phyloP scores from a whole-genome alignment of 2,113 vertebrate genomes.

The Coregonus clupeaformis region DNA sequence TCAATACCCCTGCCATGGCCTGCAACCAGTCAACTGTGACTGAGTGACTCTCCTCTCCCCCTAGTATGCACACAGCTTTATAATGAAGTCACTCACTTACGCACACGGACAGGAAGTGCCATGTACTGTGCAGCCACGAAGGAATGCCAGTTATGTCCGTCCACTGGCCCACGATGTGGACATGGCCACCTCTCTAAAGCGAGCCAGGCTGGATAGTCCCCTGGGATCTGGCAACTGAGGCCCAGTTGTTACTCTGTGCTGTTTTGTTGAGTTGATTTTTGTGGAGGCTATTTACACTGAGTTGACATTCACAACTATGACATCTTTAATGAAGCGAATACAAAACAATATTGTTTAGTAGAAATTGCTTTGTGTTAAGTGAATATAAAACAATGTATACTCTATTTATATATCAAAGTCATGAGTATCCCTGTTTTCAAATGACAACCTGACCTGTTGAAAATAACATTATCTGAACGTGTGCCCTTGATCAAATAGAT shows the following conservation, averaged over 20 bases:
- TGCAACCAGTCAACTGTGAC: constrained; percentile 63
- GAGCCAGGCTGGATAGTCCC: constrained; percentile 28
- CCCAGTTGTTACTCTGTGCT: neutral
- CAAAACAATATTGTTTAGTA: no score
- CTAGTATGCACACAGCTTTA: constrained; percentile 59
- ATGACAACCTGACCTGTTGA: constrained; percentile 3
- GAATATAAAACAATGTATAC: no score
- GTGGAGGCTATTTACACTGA: neutral
- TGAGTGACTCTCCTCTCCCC: constrained; percentile 62
- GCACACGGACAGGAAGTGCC: constrained; percentile 55
- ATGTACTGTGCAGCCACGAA: constrained; percentile 45
- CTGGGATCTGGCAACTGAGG: constrained; percentile 25
- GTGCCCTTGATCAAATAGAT: no score
- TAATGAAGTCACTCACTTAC: constrained; percentile 73
- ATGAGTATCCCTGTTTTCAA: neutral
- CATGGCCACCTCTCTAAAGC: constrained; percentile 23
- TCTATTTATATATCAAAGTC: no score
- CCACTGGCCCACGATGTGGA: constrained; percentile 14
- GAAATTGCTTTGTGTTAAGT: no score
- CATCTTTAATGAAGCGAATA: neutral
- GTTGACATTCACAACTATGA: neutral
- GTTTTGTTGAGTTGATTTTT: neutral
- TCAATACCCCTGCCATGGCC: constrained; percentile 50
- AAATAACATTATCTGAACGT: constrained; percentile 1
- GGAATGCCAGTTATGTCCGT: constrained; percentile 62